A percentile compares a stretch with the other conserved stretches of the same genome.
These are phyloP conservation scores for Callopanchax toddi DNA, from an alignment of 2,113 vertebrate species.

Conservation along the genomic window DNA sequence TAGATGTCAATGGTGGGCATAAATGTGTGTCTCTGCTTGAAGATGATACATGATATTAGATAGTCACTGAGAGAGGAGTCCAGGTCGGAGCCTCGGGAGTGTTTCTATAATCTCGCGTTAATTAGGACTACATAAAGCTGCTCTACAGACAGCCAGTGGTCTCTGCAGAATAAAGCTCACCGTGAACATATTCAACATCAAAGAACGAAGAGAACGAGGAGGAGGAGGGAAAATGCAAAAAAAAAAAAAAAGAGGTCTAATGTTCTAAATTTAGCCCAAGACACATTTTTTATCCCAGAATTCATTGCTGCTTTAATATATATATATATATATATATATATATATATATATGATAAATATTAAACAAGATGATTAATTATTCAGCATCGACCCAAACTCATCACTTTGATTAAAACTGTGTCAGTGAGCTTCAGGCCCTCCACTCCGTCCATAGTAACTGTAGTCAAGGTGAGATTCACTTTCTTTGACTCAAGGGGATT, in stretches of 20 bases:
- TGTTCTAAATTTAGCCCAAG: slow-evolving; percentile 38
- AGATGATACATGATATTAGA: no score
- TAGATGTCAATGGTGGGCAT: not conserved
- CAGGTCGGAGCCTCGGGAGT: slow-evolving; percentile 12
- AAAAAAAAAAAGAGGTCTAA: slow-evolving; percentile 23
- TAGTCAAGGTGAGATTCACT: slow-evolving; percentile 70
- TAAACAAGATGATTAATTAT: slow-evolving; percentile 40
- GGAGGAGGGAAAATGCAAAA: not conserved
- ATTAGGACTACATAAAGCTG: slow-evolving; percentile 29
- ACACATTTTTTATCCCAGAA: slow-evolving; percentile 3
- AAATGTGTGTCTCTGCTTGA: no score
- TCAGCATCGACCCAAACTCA: slow-evolving; percentile 26
- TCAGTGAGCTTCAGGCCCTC: slow-evolving; percentile 27
- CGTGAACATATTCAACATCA: slow-evolving; percentile 43
- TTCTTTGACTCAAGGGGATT: slow-evolving; percentile 64
- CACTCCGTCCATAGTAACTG: slow-evolving; percentile 51
- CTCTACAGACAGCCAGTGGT: slow-evolving; percentile 13
- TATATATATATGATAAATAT: slow-evolving; percentile 14
- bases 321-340: no score
- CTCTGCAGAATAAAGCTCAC: slow-evolving; percentile 13
- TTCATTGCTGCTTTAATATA: not conserved
- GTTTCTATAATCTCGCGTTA: slow-evolving; percentile 35
- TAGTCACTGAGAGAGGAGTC: slow-evolving; percentile 1
- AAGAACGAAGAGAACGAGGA: slow-evolving; percentile 6
- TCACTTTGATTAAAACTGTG: slow-evolving; percentile 19